Evolutionary conservation across 2,888 invertebrate species (phyloP).

Genomic region (Brachynemurus nebulosus): DNA sequence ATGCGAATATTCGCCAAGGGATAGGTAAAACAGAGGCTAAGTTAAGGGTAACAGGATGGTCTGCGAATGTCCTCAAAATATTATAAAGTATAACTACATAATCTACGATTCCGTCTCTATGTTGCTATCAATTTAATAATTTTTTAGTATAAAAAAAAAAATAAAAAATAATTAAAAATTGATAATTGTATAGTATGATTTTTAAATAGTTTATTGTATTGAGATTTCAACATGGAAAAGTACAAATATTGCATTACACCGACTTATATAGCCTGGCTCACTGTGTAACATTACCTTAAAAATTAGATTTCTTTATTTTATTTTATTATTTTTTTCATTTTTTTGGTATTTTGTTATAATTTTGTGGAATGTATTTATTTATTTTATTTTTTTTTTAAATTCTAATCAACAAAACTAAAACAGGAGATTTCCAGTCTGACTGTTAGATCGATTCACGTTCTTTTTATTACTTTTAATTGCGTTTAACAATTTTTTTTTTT

Average conservation of each 20-base stretch:
- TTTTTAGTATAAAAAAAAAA: neutral
- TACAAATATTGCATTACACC: constrained; percentile 47
- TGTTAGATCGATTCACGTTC: constrained; percentile 1
- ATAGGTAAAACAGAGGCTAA: too few relatives aligned
- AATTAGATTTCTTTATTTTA: neutral
- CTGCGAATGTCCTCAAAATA: too few relatives aligned
- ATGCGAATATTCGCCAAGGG: too few relatives aligned
- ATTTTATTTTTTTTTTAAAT: constrained; percentile 1
- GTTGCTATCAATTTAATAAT: too few relatives aligned
- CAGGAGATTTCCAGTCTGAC: neutral
- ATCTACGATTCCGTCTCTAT: too few relatives aligned
- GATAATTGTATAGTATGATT: constrained; percentile 23
- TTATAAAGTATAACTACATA: too few relatives aligned
- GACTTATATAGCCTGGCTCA: constrained; percentile 32
- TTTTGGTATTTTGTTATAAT: too few relatives aligned
- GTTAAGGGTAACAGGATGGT: too few relatives aligned
- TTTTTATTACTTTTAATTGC: neutral
- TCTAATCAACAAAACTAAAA: neutral
- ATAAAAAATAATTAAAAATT: neutral
- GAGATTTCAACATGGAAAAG: constrained; percentile 47
- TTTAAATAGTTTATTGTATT: constrained; percentile 40
- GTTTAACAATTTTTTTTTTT: neutral
- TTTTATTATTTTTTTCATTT: neutral
- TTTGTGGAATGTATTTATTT: too few relatives aligned
- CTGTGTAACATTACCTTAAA: constrained; percentile 24